phyloP scores from a whole-genome alignment of 2,888 invertebrate genomes.

The Nipponacmea schrenckii region DNA sequence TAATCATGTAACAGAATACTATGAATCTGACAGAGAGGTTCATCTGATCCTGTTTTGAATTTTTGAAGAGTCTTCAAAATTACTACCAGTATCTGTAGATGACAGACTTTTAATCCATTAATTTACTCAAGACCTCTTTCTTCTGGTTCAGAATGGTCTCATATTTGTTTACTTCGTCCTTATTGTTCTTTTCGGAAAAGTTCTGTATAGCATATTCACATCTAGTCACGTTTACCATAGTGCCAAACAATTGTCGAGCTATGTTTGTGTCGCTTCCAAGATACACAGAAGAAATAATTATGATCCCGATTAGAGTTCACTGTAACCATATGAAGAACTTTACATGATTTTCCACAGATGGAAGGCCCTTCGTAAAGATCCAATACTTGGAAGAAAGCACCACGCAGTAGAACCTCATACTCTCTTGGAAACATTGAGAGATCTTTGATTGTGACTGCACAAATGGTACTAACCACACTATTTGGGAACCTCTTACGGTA shows the following conservation, averaged over 20 bases:
- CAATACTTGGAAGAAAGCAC: constrained; percentile 37
- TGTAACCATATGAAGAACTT: constrained; percentile 37
- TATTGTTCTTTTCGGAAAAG: constrained; percentile 2
- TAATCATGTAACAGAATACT: no score
- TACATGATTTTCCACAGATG: constrained; percentile 21
- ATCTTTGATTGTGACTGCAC: constrained; percentile 40
- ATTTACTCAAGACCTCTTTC: no score
- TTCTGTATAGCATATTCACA: constrained; percentile 34
- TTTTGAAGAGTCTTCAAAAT: no score
- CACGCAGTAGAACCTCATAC: constrained; percentile 39
- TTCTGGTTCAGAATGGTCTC: no score
- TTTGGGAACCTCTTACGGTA: constrained; percentile 33
- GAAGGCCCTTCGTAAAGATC: constrained; percentile 28
- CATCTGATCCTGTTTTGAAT: no score
- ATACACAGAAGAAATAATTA: constrained; percentile 30
- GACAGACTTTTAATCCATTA: no score
- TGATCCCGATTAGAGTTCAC: constrained; percentile 44
- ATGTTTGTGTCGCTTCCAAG: constrained; percentile 33
- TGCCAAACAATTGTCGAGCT: constrained; percentile 38
- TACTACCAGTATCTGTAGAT: no score
- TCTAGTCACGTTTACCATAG: constrained; percentile 42
- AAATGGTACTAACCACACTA: constrained; percentile 37
- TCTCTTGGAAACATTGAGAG: constrained; percentile 33
- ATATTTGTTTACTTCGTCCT: no score
- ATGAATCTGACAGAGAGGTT: no score